Conservation (phyloP, 2,888 invertebrate species). For the Azorinus chamasolen region DNA sequence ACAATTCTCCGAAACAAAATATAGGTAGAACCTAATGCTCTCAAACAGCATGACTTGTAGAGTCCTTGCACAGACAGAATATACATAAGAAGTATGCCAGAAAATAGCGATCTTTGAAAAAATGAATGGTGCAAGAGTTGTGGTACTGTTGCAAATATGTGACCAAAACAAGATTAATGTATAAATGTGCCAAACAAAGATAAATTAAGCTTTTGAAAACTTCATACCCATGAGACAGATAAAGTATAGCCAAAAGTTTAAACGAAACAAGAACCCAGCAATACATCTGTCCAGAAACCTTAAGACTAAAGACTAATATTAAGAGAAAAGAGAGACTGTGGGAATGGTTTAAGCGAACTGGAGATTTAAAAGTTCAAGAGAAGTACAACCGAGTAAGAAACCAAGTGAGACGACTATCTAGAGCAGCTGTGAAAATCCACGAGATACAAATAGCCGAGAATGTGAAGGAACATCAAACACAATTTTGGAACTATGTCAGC, state of each 20-base stretch:
- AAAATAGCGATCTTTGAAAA: too few relatives aligned
- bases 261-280: neutral
- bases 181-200: too few relatives aligned
- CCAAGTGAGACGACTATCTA: neutral
- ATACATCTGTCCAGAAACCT: neutral
- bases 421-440: neutral
- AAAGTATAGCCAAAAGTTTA: constrained; percentile 4
- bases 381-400: neutral
- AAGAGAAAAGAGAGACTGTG: neutral
- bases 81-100: too few relatives aligned
- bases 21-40: too few relatives aligned
- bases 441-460: constrained; percentile 7
- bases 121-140: too few relatives aligned
- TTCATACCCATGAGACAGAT: neutral
- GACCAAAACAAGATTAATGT: too few relatives aligned
- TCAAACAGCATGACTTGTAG: too few relatives aligned
- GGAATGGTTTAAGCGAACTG: neutral
- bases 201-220: neutral
- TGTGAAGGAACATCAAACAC: neutral
- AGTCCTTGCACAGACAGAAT: too few relatives aligned
- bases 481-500: neutral
- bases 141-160: too few relatives aligned
- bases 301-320: neutral
- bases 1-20: too few relatives aligned
- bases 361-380: too few relatives aligned